phyloP scores from a whole-genome alignment of 2,113 vertebrate genomes.

The Argyrosomus japonicus region DNA sequence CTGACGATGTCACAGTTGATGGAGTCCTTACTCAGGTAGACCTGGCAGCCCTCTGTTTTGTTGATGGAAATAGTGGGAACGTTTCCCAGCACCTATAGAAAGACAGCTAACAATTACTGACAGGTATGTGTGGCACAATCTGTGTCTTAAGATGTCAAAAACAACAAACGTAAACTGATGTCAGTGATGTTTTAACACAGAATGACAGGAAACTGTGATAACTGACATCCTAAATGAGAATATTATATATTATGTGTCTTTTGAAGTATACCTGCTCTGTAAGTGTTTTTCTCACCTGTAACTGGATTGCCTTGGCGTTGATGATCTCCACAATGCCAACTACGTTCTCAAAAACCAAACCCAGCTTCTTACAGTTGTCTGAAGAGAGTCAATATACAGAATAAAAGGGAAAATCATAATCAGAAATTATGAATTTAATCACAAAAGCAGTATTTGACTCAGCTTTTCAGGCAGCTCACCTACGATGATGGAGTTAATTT shows the following conservation, averaged over 20 bases:
- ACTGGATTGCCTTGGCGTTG: slow-evolving; percentile 92
- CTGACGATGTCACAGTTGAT: slow-evolving; percentile 95
- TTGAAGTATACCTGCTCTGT: not conserved
- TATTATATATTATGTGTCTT: not conserved
- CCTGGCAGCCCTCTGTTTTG: slow-evolving; percentile 97
- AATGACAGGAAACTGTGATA: not conserved
- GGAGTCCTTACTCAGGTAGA: slow-evolving; percentile 94
- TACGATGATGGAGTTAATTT: slow-evolving; percentile 97
- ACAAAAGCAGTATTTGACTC: not conserved
- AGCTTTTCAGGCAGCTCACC: slow-evolving; percentile 83
- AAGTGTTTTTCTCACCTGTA: slow-evolving; percentile 87
- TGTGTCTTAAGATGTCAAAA: not conserved
- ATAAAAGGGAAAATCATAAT: slow-evolving; percentile 12
- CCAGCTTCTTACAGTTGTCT: slow-evolving; percentile 98
- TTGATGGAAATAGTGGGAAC: slow-evolving; percentile 99
- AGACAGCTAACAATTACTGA: slow-evolving; percentile 9
- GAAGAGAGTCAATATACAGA: slow-evolving; percentile 16
- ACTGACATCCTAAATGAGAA: not conserved
- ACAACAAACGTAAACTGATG: not conserved
- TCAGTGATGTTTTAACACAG: not conserved
- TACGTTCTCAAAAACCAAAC: slow-evolving; percentile 95
- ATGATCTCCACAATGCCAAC: slow-evolving; percentile 98
- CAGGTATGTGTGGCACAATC: not conserved
- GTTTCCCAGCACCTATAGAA: slow-evolving; percentile 90
- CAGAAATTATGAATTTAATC: not conserved